Evolutionary conservation across 2,888 invertebrate genomes (phyloP).

Genomic region (Plemyria rubiginata): DNA sequence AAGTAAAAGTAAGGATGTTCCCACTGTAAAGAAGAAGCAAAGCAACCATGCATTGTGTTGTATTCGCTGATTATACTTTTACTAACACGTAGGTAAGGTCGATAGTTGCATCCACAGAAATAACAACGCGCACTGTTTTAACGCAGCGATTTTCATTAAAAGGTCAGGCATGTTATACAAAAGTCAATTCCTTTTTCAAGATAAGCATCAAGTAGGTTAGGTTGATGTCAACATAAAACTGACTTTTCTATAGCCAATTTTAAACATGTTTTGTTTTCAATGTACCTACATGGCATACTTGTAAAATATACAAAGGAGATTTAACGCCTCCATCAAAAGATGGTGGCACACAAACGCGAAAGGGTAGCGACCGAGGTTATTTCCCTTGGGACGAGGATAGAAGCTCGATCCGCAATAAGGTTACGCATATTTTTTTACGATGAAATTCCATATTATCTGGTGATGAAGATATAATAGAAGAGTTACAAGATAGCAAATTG

Average conservation of each 20-base stretch:
- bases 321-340: slow-evolving; percentile 49
- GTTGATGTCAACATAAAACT: not conserved
- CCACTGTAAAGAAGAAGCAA: slow-evolving; percentile 59
- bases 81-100: slow-evolving; percentile 23
- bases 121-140: slow-evolving; percentile 18
- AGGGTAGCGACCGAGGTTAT: slow-evolving; percentile 63
- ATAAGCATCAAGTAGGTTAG: slow-evolving; percentile 3
- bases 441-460: slow-evolving; percentile 24
- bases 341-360: slow-evolving; percentile 51
- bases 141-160: slow-evolving; percentile 21
- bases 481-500: slow-evolving; percentile 18
- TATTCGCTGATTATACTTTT: slow-evolving; percentile 37
- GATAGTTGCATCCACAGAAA: slow-evolving; percentile 23
- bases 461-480: slow-evolving; percentile 17
- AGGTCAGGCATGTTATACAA: slow-evolving; percentile 13
- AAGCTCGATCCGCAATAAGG: slow-evolving; percentile 31
- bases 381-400: slow-evolving; percentile 55
- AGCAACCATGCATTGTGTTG: slow-evolving; percentile 36
- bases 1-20: slow-evolving; percentile 71
- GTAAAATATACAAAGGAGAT: slow-evolving; percentile 30
- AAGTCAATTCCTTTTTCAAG: slow-evolving; percentile 6
- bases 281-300: not conserved
- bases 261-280: not conserved
- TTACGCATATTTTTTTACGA: slow-evolving; percentile 29
- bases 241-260: not conserved